These are phyloP conservation scores for Oryctes rhinoceros DNA, from an alignment of 1,140 invertebrate genomes.

Conservation along the genomic window DNA sequence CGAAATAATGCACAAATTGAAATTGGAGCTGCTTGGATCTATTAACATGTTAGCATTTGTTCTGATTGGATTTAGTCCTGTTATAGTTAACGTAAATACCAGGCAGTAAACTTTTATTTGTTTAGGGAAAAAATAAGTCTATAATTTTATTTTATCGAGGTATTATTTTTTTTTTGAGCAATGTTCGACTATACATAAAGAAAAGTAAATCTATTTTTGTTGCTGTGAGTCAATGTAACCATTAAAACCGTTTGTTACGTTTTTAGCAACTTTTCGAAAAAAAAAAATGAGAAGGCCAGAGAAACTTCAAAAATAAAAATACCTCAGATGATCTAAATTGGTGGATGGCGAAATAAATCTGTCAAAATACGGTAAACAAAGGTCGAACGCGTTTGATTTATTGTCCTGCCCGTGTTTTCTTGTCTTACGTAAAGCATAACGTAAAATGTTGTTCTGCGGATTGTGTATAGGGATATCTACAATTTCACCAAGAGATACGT, in stretches of 20 bases:
- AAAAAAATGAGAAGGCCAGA: neutral
- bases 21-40: too few species aligned
- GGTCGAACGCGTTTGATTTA: constrained; percentile 2
- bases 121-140: too few species aligned
- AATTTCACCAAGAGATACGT: neutral
- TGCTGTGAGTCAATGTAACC: neutral
- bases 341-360: neutral
- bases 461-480: neutral
- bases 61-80: too few species aligned
- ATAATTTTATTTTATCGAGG: too few species aligned
- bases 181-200: neutral
- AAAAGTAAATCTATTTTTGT: neutral
- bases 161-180: too few species aligned
- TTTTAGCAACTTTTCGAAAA: neutral
- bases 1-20: too few species aligned
- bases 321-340: constrained; percentile 6
- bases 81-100: too few species aligned
- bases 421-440: constrained; percentile 4
- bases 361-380: constrained; percentile 15
- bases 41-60: too few species aligned
- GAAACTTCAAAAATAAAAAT: constrained; percentile 20
- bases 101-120: too few species aligned
- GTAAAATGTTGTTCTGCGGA: neutral
- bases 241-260: neutral
- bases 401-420: neutral